Evolutionary conservation across 2,888 invertebrate species (phyloP), one percentile per base, ranked within the genome.

Genomic region (Dermolepida albohirtum): DNA sequence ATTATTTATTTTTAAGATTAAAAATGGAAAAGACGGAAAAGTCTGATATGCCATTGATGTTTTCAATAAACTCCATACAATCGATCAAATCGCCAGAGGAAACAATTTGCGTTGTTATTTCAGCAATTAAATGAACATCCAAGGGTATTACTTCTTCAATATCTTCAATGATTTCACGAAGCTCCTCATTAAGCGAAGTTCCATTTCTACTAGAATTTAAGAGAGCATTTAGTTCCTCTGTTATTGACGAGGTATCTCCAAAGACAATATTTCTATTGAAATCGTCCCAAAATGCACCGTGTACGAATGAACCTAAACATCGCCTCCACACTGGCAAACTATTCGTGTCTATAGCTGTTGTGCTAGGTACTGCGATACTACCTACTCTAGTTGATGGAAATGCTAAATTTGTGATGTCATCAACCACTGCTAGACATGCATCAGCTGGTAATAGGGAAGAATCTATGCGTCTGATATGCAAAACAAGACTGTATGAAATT

Each of bases 101-200:
- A 14, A 49, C 64, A 10, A 69, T 66, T 11, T 27, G 43, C 14
- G 40, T 12, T 6, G 66, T 11, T n/a, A 64, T 49, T 52, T 66
- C 50, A 6, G 69, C 44, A 12, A 69, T 51, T 17, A 69, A 41
- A 40, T 66, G 51, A n/a, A 69, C 52, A 40, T 69, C 69, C 1
- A 51, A 43, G 0, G 65, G 65, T 39, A 68, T 68, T 7, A 63
- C 55, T 6, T 39, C 41, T 5, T 47, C 39, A 0, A 14, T 8
- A 22, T 22, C 57, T 14, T 64, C 47, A 5, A 68, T 44, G 7
- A 68, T 27, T 8, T 49, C 11, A 2, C 29, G 8, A 2, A 68
- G 43, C 4, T 22, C 12, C 10, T 22, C 41, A 34, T 64, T 68
- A 11, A 34, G 8, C 29, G 64, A 57, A 8, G 39, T 27, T 5